Evolutionary conservation across 2,797 vertebrate species (phyloP).

Genomic region (Melanotaenia pygmaea): DNA sequence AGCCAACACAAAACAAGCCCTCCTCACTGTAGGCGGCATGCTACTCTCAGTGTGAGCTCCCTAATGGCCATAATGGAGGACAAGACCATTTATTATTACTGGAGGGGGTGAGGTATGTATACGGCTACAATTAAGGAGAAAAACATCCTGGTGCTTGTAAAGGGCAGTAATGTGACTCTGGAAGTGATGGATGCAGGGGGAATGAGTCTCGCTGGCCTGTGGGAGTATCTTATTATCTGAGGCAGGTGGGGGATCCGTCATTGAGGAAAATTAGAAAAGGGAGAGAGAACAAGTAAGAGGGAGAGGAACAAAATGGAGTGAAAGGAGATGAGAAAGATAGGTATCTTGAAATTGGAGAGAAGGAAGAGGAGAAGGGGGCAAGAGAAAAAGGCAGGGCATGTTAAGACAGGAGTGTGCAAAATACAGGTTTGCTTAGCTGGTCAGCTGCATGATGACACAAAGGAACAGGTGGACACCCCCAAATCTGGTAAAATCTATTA

Average conservation of each 20-base stretch:
- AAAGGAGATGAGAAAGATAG: constrained; percentile 14
- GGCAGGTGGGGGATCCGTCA: constrained; percentile 78
- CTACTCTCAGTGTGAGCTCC: constrained; percentile 75
- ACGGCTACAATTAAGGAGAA: constrained; percentile 84
- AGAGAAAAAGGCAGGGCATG: constrained; percentile 14
- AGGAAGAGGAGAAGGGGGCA: constrained; percentile 6
- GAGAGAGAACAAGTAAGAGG: constrained; percentile 30
- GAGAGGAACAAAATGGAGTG: constrained; percentile 36
- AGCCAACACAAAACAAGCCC: constrained; percentile 63
- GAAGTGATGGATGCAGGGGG: constrained; percentile 81
- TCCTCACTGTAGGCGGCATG: constrained; percentile 73
- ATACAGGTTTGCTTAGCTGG: constrained; percentile 4
- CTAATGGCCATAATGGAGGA: constrained; percentile 82
- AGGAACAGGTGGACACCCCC: constrained; percentile 1
- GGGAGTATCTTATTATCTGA: constrained; percentile 83
- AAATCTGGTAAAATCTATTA: constrained; percentile 9
- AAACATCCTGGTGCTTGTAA: constrained; percentile 81
- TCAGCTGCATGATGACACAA: constrained; percentile 3
- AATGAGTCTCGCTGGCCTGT: constrained; percentile 78
- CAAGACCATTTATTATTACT: constrained; percentile 82
- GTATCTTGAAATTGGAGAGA: constrained; percentile 27
- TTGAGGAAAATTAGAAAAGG: constrained; percentile 78
- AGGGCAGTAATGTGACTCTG: constrained; percentile 82
- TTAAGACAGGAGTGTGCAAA: background rate
- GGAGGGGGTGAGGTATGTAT: constrained; percentile 76